These are phyloP conservation scores for Protosalanx chinensis DNA, from an alignment of 2,797 vertebrate species.

Conservation along the genomic window DNA sequence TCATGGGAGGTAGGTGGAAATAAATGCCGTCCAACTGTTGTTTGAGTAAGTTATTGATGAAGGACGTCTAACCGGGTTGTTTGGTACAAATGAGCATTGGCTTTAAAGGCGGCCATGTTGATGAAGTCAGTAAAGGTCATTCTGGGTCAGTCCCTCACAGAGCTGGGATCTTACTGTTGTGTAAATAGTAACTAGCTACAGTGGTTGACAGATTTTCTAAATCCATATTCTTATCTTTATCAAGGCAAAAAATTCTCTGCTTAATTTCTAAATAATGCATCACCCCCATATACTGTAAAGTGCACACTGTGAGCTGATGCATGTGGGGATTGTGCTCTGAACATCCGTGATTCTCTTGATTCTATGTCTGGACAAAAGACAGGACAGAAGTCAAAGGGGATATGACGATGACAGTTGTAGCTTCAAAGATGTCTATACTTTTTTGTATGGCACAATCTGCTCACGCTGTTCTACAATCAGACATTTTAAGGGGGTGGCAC, in stretches of 20 bases:
- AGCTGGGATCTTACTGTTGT: neutral
- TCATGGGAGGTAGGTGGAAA: neutral
- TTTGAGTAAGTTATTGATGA: neutral
- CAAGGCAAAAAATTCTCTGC: neutral
- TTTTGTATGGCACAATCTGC: no score
- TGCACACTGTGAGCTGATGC: slow-evolving; percentile 5
- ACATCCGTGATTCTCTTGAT: neutral
- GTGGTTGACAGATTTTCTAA: slow-evolving; percentile 1
- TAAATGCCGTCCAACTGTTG: neutral
- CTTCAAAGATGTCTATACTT: no score
- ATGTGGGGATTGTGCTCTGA: slow-evolving; percentile 4
- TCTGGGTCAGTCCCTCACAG: neutral
- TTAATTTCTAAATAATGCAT: slow-evolving; percentile 7
- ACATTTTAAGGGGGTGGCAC: no score
- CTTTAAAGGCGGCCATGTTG: neutral
- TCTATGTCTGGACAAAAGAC: neutral
- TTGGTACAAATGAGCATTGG: neutral
- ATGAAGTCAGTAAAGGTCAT: slow-evolving; percentile 1
- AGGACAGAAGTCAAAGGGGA: neutral
- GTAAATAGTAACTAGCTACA: neutral
- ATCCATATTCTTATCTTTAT: neutral
- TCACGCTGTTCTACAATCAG: no score
- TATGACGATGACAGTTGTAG: no score
- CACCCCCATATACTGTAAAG: slow-evolving; percentile 5
- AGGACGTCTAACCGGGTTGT: neutral